These are phyloP conservation scores for Brachionus plicatilis DNA, from an alignment of 1,140 invertebrate genomes.

Conservation along the genomic window DNA sequence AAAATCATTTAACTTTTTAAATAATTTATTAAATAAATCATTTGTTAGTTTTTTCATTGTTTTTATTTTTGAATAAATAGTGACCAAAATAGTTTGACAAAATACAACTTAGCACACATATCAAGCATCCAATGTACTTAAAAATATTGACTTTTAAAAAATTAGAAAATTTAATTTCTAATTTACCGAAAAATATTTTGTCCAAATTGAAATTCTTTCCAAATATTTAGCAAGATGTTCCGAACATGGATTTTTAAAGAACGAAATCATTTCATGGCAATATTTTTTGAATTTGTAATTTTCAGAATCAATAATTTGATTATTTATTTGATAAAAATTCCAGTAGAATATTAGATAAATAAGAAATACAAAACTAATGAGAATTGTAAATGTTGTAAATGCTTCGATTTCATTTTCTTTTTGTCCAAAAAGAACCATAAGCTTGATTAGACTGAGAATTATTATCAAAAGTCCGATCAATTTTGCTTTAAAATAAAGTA, in stretches of 20 bases:
- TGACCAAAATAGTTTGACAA: background rate
- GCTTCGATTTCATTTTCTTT: background rate
- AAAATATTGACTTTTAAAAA: background rate
- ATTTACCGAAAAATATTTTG: background rate
- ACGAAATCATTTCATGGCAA: background rate
- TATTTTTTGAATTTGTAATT: background rate
- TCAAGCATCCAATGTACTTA: background rate
- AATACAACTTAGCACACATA: background rate
- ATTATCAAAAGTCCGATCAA: background rate
- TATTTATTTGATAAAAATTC: background rate
- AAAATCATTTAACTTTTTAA: conserved; percentile 6
- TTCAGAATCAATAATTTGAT: background rate
- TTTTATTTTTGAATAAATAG: background rate
- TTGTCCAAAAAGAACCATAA: background rate
- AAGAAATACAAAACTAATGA: background rate
- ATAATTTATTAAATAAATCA: background rate
- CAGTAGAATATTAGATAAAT: background rate
- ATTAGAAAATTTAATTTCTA: background rate
- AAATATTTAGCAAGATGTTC: background rate
- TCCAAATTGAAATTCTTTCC: background rate
- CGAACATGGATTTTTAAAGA: background rate
- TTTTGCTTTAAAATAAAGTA: background rate
- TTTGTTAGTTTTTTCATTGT: background rate
- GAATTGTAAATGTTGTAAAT: background rate
- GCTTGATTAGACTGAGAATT: background rate